Base-by-base conservation (phyloP, 2,888 invertebrate genomes). In the Smittia aterrima region DNA sequence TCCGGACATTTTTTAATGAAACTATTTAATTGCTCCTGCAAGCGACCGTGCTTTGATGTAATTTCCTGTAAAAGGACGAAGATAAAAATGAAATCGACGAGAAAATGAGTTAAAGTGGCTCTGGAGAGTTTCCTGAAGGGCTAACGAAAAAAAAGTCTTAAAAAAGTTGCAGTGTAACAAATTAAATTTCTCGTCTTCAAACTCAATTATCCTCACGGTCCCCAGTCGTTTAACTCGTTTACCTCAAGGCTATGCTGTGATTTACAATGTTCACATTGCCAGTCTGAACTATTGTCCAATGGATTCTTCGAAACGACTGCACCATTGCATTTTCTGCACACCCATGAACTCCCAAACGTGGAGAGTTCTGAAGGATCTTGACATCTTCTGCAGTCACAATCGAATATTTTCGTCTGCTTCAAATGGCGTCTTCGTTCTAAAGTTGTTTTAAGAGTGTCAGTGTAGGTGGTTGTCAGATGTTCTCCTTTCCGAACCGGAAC, bases 381-480 rank as follows among this genome's bases (percentile, higher is more conserved):
- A 22, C 72, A 72, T 38, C 70, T 84, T 0, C 82, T 81, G 77
- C 92, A 92, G 53, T 82, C 82, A 78, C 92, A 92, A 68, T 87
- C 86, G 77, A 92, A 91, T 79, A 88, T 89, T 81, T 91, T 92
- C 1, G 84, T 84, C 71, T 83, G 84, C 77, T 83, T 84, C 1
- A 92, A 81, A 80, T 88, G 87, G 77, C 85, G 83, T 77, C 90
- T 24, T n/a, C 74, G 74, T 25, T 66, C 74, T 9, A 74, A 47
- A 13, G 74, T 74, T 13, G 74, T 41, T 66, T 74, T 74, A 4
- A 74, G 24, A 38, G 74, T 72, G 24, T 72, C 40, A 0, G 91
- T 90, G 78, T 92, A 92, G 0, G 90, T 89, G 0, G 88, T 86
- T 27, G 87, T 88, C 58, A 92, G 87, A 62, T 87, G 82, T 58